phyloP scores from a whole-genome alignment of 2,113 vertebrate species.

The Oceanodroma tethys region DNA sequence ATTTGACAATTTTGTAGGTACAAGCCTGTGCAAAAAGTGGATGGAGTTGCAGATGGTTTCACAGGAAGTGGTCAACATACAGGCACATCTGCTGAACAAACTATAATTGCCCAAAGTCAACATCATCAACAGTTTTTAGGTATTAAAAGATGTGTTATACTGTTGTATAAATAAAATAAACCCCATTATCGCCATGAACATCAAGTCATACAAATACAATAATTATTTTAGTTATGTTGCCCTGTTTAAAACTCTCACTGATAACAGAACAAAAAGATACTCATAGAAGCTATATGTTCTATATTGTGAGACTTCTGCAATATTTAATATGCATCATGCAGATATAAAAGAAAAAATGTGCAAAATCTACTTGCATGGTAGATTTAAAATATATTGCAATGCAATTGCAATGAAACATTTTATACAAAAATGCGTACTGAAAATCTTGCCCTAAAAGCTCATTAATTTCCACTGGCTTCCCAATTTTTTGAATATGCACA shows the following conservation, averaged over 20 bases:
- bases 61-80: slow-evolving; percentile 78
- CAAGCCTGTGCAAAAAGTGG: slow-evolving; percentile 83
- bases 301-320: background rate
- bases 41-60: slow-evolving; percentile 79
- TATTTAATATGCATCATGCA: background rate
- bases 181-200: background rate
- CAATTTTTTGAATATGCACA: background rate
- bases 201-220: background rate
- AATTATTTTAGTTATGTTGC: background rate
- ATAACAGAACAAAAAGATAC: background rate
- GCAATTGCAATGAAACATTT: background rate
- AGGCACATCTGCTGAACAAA: slow-evolving; percentile 80
- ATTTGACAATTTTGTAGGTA: slow-evolving; percentile 72
- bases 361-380: background rate
- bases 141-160: slow-evolving; percentile 61
- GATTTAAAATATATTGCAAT: background rate
- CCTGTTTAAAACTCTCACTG: background rate
- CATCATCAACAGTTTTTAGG: slow-evolving; percentile 85
- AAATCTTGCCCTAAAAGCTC: background rate
- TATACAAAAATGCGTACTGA: background rate
- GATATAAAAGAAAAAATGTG: background rate
- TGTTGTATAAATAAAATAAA: background rate
- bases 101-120: slow-evolving; percentile 81
- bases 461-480: background rate
- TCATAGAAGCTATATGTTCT: background rate